Base-by-base conservation (phyloP, 2,888 invertebrate genomes). In the Baronia brevicornis region DNA sequence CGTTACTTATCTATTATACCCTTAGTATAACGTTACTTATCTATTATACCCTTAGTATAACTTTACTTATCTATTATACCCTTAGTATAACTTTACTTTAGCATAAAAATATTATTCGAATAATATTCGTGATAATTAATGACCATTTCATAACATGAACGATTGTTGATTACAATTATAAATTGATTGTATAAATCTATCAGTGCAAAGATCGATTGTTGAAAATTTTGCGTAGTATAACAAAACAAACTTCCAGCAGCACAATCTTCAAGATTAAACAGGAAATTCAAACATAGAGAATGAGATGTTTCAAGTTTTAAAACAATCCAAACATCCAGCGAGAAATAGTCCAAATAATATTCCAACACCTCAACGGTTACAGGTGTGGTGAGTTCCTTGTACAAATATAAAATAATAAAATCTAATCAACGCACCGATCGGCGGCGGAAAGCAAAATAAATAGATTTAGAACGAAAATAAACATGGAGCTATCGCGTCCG, bases 401-500 rank as follows among this genome's bases (percentile, higher is more conserved):
- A 29, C 41, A 17, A 21, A 36, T 22, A 30, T 53, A 50, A 45
- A 63, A 62, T 63, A 69, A 73, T 73, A 71, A 75, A 77, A 69
- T 50, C 59, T 67, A 74, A 77, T 77, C 70, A 73, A 56, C 61
- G 59, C 51, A 43, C 46, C 42, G 45, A 49, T 51, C 49, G 49
- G 31, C 40, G 40, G 41, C 36, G 39, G 47, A 48, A 52, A 51
- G 54, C 54, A 67, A 74, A 75, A 77, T 66, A 77, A 77, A 77
- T 71, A 73, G 60, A 64, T 60, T 59, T 45, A 46, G 55, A 58
- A 64, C 64, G 48, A 67, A 77, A 72, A 73, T 66, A 77, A 78
- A 77, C 69, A 67, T 46, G 38, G 26, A 31, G 37, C 36, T 49
- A 45, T 54, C 52, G 50, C 60, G 54, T 54, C 55, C 64, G 62